These are phyloP conservation scores for Zapornia atra DNA, from an alignment of 2,113 vertebrate species.

Conservation along the genomic window DNA sequence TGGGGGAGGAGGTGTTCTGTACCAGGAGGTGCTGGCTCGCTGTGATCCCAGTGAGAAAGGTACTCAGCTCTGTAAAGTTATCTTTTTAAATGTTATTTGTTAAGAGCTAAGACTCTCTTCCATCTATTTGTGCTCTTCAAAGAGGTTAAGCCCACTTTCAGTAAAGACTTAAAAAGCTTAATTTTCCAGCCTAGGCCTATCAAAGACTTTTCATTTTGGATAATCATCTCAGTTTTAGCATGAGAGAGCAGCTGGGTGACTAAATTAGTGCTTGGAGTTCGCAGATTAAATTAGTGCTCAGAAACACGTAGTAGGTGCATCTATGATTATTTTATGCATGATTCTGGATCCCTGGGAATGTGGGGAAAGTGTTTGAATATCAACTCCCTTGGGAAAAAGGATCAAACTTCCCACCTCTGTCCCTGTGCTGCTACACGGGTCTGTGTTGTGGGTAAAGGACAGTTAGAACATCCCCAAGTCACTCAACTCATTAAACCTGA, in stretches of 20 bases:
- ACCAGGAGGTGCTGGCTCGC: background rate
- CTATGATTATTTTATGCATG: background rate
- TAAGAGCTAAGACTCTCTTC: background rate
- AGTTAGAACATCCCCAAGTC: background rate
- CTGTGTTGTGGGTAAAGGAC: background rate
- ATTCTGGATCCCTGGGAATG: background rate
- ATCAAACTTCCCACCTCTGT: background rate
- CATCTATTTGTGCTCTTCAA: background rate
- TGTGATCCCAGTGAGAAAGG: background rate
- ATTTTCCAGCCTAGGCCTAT: background rate
- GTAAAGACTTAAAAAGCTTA: background rate
- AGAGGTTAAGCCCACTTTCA: background rate
- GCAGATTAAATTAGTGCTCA: background rate
- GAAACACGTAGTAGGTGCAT: background rate
- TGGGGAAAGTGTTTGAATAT: background rate
- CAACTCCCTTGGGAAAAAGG: background rate
- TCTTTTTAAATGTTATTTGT: background rate
- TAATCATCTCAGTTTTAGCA: background rate
- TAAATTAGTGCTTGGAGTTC: background rate
- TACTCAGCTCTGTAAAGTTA: background rate
- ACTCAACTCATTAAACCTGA: background rate
- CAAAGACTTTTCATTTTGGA: background rate
- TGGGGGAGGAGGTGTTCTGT: background rate
- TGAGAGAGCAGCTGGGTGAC: background rate
- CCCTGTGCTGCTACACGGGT: background rate